Percentiles rank a stretch among this genome's conserved stretches.
Evolutionary conservation across 2,888 invertebrate species (phyloP).

Genomic region (Erebia palarica): DNA sequence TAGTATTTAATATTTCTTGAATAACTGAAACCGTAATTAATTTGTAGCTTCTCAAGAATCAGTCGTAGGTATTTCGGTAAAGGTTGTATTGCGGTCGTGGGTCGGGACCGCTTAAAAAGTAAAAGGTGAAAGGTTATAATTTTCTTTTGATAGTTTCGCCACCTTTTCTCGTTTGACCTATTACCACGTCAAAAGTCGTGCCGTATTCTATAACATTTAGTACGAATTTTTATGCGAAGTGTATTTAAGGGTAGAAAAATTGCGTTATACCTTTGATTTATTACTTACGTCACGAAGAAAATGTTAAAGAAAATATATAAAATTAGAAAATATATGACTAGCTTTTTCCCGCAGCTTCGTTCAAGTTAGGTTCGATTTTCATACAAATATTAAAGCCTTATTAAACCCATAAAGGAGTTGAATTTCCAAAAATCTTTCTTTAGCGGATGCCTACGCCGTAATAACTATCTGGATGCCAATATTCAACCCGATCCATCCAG

Average conservation of each 20-base stretch:
- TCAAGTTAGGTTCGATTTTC: too few species aligned
- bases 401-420: too few species aligned
- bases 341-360: too few species aligned
- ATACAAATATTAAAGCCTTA: neutral
- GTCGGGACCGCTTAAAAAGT: neutral
- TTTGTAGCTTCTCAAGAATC: neutral
- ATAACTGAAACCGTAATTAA: too few species aligned
- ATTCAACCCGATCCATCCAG: too few species aligned
- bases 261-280: too few species aligned
- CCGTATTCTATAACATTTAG: neutral
- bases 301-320: neutral
- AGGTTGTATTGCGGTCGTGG: neutral
- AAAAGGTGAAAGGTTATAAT: slow-evolving; percentile 13
- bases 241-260: neutral
- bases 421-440: too few species aligned
- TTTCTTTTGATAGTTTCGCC: neutral
- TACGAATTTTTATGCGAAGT: neutral
- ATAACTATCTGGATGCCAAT: too few species aligned
- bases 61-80: neutral
- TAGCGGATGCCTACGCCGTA: too few species aligned
- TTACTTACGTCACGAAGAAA: neutral
- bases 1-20: too few species aligned
- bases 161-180: slow-evolving; percentile 42
- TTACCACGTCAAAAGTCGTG: slow-evolving; percentile 44
- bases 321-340: too few species aligned